Evolutionary conservation across 2,888 invertebrate genomes (phyloP).

Genomic region (Chymomyza procnemis): DNA sequence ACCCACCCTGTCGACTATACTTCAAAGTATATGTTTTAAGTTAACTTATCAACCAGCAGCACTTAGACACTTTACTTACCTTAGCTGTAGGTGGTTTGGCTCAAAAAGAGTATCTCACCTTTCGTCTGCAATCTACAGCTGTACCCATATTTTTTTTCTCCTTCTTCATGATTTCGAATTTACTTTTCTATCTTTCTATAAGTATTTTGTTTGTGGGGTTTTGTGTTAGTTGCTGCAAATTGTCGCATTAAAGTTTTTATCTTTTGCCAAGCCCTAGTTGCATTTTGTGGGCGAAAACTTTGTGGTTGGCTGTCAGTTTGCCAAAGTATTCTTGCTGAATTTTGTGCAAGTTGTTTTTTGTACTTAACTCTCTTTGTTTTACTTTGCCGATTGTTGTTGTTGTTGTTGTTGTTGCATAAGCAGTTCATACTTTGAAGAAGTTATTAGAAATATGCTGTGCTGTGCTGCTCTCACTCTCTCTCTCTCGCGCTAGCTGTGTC

Average conservation of each 20-base stretch:
- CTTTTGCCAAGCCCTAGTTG: neutral
- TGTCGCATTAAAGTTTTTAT: conserved; percentile 49
- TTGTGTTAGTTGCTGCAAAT: conserved; percentile 47
- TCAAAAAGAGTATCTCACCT: no score
- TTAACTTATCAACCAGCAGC: no score
- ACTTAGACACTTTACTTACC: no score
- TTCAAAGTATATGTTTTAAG: no score
- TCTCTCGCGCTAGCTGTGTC: no score
- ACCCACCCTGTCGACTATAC: no score
- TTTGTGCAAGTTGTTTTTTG: no score
- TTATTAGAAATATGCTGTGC: neutral
- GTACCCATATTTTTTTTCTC: conserved; percentile 23
- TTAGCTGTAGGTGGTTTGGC: no score
- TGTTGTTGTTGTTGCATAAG: neutral
- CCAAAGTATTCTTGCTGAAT: neutral
- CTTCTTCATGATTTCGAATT: neutral
- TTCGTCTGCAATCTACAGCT: conserved; percentile 27
- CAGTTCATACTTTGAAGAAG: neutral
- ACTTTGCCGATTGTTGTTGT: neutral
- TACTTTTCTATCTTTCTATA: conserved; percentile 3
- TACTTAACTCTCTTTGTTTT: neutral
- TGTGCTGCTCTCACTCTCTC: no score
- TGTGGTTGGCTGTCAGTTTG: neutral
- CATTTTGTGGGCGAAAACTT: neutral
- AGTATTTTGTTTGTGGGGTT: conserved; percentile 4